Evolutionary conservation across 2,113 vertebrate species (phyloP), one percentile per base, ranked within the genome.

Genomic region (Prionailurus bengalensis): DNA sequence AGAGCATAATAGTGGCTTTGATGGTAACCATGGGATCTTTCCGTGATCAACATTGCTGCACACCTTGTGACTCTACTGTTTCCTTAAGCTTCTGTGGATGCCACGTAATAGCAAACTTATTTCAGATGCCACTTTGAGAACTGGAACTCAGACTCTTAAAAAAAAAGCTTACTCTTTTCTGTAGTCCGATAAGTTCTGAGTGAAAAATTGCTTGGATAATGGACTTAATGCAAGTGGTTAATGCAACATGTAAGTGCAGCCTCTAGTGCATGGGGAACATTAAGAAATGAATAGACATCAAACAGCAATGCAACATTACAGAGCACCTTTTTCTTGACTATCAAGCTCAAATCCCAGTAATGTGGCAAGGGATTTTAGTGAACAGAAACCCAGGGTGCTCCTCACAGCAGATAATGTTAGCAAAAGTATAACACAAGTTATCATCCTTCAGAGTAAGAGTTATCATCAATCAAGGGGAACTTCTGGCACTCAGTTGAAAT

Each of bases 111-210:
- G 55, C 65, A 79, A 96, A 73, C 48, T 94, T 85, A 71, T 55
- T 94, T 91, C 42, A 85, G 76, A 79, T 21, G 61, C 36, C 10
- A 51, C 63, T 74, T 87, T 94, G 45, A 90, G 16, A 89, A 80
- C 76, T 91, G 4, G 19, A 90, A 51, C n/a, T 90, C 31, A 55
- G 19, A 42, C 8, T 91, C 27, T 63, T 74, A 36, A 91, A 89
- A 45, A 45, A 89, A 71, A 42, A 66, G 17, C 10, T 87, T 45
- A 36, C 7, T 7, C 14, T 96, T 96, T 91, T 87, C 79, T 71
- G 45, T 0, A 89, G 33, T n/a, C 36, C 58, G 27, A 12, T 4
- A 71, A 94, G 2, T 17, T 80, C 39, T 76, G 45, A 91, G 36
- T 53, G 51, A 80, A 90, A 25, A 94, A 61, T 33, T 55, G 8